A percentile compares a stretch with the other conserved stretches of the same genome.
Conservation (phyloP, 2,888 invertebrate genomes). For the Trachelus troglodyta region DNA sequence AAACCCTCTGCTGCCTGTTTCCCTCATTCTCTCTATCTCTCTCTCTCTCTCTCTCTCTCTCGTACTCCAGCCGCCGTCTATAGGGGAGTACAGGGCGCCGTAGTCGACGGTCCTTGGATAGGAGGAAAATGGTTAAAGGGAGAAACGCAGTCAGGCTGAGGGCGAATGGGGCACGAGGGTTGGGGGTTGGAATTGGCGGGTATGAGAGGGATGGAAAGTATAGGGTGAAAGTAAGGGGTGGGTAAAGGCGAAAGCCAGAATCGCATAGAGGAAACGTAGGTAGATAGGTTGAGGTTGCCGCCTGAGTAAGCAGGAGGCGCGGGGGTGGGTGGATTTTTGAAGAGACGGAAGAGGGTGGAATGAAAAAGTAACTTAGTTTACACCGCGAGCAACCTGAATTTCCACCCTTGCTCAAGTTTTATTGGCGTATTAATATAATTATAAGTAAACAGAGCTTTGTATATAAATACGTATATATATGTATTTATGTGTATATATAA, state of each 20-base stretch:
- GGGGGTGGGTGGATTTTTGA: slow-evolving; percentile 1
- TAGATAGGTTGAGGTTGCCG: slow-evolving; percentile 11
- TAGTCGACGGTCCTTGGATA: not conserved
- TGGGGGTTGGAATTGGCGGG: slow-evolving; percentile 6
- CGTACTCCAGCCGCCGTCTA: not conserved
- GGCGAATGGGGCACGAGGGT: not conserved
- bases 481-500: not conserved
- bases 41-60: not conserved
- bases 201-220: slow-evolving; percentile 17
- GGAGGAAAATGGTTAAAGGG: not conserved
- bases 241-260: slow-evolving; percentile 9
- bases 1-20: not conserved
- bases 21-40: too few relatives aligned
- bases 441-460: slow-evolving; percentile 26
- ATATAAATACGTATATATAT: not conserved
- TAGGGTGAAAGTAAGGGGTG: slow-evolving; percentile 18
- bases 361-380: slow-evolving; percentile 16
- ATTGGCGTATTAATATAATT: slow-evolving; percentile 31
- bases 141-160: not conserved
- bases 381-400: slow-evolving; percentile 1
- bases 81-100: not conserved
- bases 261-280: not conserved
- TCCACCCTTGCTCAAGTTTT: slow-evolving; percentile 28
- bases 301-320: slow-evolving; percentile 7
- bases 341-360: slow-evolving; percentile 9